A percentile compares a stretch with the other conserved stretches of the same genome.
Conservation (phyloP, 2,888 invertebrate genomes). For the Caenorhabditis plicata region DNA sequence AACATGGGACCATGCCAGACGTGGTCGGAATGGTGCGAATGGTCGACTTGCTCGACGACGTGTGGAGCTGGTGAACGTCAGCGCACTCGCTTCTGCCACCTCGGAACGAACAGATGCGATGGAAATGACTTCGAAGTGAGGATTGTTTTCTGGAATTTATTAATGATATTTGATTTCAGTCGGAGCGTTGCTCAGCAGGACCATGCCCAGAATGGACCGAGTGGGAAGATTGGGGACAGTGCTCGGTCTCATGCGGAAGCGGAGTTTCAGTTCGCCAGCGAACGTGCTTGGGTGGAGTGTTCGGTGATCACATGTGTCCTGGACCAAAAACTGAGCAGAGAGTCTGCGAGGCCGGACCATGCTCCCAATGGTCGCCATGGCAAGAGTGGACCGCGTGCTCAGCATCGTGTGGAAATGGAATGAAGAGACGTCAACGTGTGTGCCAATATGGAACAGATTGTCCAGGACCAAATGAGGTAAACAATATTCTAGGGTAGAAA, state of each 20-base stretch:
- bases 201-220: constrained; percentile 55
- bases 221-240: constrained; percentile 56
- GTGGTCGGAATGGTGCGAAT: constrained; percentile 61
- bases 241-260: constrained; percentile 51
- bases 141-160: not conserved
- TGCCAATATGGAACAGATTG: constrained; percentile 60
- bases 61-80: constrained; percentile 52
- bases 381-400: constrained; percentile 53
- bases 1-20: constrained; percentile 54
- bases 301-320: constrained; percentile 45
- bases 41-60: constrained; percentile 46
- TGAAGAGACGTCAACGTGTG: constrained; percentile 46
- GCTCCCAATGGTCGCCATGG: constrained; percentile 55
- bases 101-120: constrained; percentile 56
- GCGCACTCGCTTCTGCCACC: constrained; percentile 54
- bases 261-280: constrained; percentile 47
- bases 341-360: constrained; percentile 45
- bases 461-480: constrained; percentile 48
- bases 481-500: not conserved
- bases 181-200: constrained; percentile 47
- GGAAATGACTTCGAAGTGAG: constrained; percentile 51
- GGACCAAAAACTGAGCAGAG: constrained; percentile 45
- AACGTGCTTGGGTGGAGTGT: constrained; percentile 49
- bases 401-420: constrained; percentile 54
- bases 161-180: constrained; percentile 11